A percentile compares a stretch with the other conserved stretches of the same genome.
phyloP scores from a whole-genome alignment of 2,113 vertebrate species.

The Dicaeum eximium region DNA sequence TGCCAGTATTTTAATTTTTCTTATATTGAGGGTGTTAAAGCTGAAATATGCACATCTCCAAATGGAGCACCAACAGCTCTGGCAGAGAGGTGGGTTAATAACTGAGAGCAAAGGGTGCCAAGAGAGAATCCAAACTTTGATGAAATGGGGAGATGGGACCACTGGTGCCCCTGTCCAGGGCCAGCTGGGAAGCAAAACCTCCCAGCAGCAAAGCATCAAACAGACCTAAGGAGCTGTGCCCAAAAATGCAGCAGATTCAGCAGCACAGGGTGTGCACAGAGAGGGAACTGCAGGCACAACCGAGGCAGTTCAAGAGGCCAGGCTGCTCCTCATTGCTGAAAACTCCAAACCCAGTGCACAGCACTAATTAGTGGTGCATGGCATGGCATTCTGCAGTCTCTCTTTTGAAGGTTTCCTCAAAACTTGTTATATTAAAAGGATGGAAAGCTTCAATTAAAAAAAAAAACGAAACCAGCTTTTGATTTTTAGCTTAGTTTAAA shows the following conservation, averaged over 20 bases:
- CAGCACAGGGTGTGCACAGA: conserved; percentile 26
- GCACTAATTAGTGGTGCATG: conserved; percentile 52
- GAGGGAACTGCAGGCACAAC: conserved; percentile 28
- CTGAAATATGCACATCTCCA: not conserved
- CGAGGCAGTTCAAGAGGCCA: conserved; percentile 44
- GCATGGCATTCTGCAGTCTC: conserved; percentile 43
- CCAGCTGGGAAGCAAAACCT: not conserved
- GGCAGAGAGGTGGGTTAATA: not conserved
- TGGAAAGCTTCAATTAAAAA: not conserved
- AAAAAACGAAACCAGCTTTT: conserved; percentile 30
- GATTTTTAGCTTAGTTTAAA: conserved; percentile 65
- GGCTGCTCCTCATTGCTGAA: not conserved
- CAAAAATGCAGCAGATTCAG: conserved; percentile 50
- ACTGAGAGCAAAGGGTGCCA: not conserved
- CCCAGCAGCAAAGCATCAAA: not conserved
- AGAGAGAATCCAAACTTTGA: not conserved
- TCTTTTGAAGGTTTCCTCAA: conserved; percentile 71
- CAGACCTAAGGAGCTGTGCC: not conserved
- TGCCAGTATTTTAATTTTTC: not conserved
- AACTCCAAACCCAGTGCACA: conserved; percentile 39
- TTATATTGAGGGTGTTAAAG: not conserved
- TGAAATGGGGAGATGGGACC: not conserved
- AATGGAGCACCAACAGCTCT: not conserved
- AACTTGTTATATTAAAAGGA: conserved; percentile 51
- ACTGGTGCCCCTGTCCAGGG: not conserved